Evolutionary conservation across 2,888 invertebrate genomes (phyloP).

Genomic region (Plemyria rubiginata): DNA sequence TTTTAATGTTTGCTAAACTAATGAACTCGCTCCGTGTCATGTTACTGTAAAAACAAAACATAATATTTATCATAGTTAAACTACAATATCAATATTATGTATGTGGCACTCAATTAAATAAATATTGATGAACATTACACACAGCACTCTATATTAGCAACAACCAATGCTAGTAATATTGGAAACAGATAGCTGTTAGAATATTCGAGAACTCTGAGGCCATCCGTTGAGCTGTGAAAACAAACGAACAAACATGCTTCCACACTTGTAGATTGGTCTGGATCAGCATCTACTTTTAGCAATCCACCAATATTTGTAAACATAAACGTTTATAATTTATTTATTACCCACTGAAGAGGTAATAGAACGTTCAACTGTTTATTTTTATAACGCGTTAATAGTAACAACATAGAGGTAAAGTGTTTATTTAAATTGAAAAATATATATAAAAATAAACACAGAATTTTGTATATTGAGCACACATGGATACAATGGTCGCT

Average conservation of each 20-base stretch:
- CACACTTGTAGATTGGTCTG: not conserved
- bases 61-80: too few species aligned
- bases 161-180: too few species aligned
- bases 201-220: too few species aligned
- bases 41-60: too few species aligned
- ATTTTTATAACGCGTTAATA: slow-evolving; percentile 30
- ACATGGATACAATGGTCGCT: too few species aligned
- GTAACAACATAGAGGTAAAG: slow-evolving; percentile 19
- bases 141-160: too few species aligned
- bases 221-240: not conserved
- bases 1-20: not conserved
- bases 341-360: slow-evolving; percentile 29
- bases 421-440: slow-evolving; percentile 8
- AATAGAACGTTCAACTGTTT: slow-evolving; percentile 33
- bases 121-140: too few species aligned
- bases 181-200: too few species aligned
- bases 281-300: slow-evolving; percentile 15
- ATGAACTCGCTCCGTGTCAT: not conserved
- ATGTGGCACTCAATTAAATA: too few species aligned
- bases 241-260: not conserved
- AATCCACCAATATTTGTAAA: slow-evolving; percentile 32
- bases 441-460: not conserved
- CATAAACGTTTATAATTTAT: slow-evolving; percentile 30
- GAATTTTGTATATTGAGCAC: too few species aligned
- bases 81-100: too few species aligned